Percentiles rank a stretch among this genome's conserved stretches.
phyloP scores from a whole-genome alignment of 2,113 vertebrate genomes.

The Chauna torquata region DNA sequence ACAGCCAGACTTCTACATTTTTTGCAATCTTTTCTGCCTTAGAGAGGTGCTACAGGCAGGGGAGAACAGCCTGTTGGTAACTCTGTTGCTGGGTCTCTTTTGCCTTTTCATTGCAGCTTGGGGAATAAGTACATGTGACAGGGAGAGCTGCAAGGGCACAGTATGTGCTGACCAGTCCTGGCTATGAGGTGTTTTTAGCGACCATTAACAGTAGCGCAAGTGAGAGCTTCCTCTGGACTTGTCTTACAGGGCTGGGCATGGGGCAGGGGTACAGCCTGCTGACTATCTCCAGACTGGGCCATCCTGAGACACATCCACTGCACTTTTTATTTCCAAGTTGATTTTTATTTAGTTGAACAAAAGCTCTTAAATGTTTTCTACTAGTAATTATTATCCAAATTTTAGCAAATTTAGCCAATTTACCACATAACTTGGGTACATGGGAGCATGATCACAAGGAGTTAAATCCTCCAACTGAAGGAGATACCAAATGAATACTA shows the following conservation, averaged over 20 bases:
- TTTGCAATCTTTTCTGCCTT: background rate
- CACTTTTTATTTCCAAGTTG: background rate
- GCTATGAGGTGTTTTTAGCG: background rate
- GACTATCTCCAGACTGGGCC: accelerated
- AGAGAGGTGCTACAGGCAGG: background rate
- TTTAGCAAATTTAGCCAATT: background rate
- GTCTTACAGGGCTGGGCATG: background rate
- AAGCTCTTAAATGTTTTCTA: background rate
- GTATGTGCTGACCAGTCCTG: background rate
- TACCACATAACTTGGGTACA: background rate
- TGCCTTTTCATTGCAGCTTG: background rate
- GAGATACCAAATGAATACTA: background rate
- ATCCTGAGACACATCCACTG: background rate
- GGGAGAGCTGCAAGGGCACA: background rate
- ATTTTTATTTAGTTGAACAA: background rate
- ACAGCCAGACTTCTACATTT: background rate
- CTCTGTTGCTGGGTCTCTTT: background rate
- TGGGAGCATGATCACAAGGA: background rate
- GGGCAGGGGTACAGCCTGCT: background rate
- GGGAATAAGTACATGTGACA: background rate
- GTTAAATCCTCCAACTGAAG: background rate
- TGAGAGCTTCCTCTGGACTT: background rate
- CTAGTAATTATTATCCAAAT: background rate
- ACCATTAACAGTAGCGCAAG: background rate
- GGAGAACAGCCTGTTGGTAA: background rate